Conservation (phyloP, 2,113 vertebrate genomes). For the Mesocricetus auratus region DNA sequence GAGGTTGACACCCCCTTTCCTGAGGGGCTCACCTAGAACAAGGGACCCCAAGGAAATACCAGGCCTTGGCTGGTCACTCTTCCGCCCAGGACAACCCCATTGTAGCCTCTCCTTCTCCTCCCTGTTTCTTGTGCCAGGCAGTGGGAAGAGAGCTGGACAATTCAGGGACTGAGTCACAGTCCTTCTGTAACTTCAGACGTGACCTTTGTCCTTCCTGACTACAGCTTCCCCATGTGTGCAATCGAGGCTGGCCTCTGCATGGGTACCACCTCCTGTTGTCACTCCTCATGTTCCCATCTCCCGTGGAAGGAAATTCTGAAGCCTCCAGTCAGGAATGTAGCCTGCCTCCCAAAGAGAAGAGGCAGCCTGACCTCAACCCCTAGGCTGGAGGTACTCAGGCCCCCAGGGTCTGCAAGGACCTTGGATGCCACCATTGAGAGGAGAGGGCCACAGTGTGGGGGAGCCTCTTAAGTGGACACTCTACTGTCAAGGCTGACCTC, state of each 20-base stretch:
- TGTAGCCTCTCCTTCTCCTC: neutral
- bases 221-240: neutral
- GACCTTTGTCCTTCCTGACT: neutral
- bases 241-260: neutral
- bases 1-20: neutral
- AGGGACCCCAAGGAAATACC: neutral
- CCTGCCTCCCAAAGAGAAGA: neutral
- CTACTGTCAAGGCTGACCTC: neutral
- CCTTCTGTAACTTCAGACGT: neutral
- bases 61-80: neutral
- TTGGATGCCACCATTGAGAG: neutral
- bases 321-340: neutral
- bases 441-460: neutral
- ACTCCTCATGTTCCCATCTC: neutral
- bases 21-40: neutral
- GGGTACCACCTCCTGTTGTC: neutral
- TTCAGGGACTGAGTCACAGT: neutral
- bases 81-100: accelerated
- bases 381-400: neutral
- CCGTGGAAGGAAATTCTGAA: neutral
- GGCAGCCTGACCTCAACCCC: neutral
- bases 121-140: neutral
- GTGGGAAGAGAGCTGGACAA: neutral
- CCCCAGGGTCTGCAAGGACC: neutral
- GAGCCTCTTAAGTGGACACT: neutral